Evolutionary conservation across 1,140 invertebrate genomes (phyloP).

Genomic region (Ericerus pela): DNA sequence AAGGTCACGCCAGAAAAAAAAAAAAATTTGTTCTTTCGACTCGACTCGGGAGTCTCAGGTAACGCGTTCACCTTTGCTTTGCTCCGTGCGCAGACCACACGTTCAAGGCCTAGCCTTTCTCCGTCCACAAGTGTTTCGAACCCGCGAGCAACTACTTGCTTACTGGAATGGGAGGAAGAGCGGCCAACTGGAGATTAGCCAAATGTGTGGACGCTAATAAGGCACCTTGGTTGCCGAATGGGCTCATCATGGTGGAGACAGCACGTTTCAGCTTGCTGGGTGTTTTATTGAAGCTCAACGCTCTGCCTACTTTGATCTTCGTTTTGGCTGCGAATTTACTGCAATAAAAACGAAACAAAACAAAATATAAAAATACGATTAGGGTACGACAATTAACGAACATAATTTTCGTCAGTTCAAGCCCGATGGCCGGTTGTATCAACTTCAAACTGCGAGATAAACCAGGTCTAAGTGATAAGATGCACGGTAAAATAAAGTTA

Average conservation of each 20-base stretch:
- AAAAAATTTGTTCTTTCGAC: too few relatives aligned
- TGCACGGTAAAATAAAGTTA: too few relatives aligned
- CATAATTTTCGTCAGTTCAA: background rate
- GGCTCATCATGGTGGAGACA: slow-evolving; percentile 87
- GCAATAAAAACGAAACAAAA: slow-evolving; percentile 20
- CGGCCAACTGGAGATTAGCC: slow-evolving; percentile 60
- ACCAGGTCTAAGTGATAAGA: too few relatives aligned
- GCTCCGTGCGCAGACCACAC: too few relatives aligned
- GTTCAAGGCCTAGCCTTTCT: too few relatives aligned
- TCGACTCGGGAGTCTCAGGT: too few relatives aligned
- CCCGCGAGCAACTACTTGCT: background rate
- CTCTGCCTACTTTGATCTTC: slow-evolving; percentile 73
- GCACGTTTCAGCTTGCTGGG: slow-evolving; percentile 73
- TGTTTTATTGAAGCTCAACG: slow-evolving; percentile 88
- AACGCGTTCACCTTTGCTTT: too few relatives aligned
- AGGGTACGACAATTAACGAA: slow-evolving; percentile 2
- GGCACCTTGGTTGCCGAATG: slow-evolving; percentile 47
- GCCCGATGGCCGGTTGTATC: too few relatives aligned
- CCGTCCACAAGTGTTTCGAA: too few relatives aligned
- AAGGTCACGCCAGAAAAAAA: too few relatives aligned
- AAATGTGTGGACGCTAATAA: slow-evolving; percentile 58
- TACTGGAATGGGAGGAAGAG: slow-evolving; percentile 5
- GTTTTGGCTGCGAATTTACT: slow-evolving; percentile 63
- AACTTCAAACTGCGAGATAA: too few relatives aligned
- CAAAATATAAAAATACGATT: background rate